Evolutionary conservation across 2,797 vertebrate genomes (phyloP).

Genomic region (Centroberyx gerrardi): DNA sequence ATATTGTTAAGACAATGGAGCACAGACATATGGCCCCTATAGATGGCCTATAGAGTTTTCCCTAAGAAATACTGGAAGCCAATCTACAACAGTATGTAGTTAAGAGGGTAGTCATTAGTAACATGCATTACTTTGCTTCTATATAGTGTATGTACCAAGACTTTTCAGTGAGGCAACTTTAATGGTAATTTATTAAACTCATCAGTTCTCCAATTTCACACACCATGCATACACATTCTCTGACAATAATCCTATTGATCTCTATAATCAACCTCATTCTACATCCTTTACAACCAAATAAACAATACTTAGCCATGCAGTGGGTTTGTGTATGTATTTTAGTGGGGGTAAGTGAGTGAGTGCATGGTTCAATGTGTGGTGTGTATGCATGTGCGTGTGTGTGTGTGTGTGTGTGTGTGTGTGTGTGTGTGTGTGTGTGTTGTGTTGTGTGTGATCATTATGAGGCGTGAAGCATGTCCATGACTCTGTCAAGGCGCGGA

Average conservation of each 20-base stretch:
- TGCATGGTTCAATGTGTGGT: constrained; percentile 30
- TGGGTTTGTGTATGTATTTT: constrained; percentile 45
- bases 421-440: constrained; percentile 24
- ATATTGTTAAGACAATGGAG: constrained; percentile 59
- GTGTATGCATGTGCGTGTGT: constrained; percentile 33
- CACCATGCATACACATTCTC: constrained; percentile 43
- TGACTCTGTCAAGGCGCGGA: constrained; percentile 81
- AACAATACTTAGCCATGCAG: constrained; percentile 81
- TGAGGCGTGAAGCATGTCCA: constrained; percentile 82
- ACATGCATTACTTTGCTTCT: constrained; percentile 44
- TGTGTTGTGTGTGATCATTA: constrained; percentile 64
- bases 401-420: constrained; percentile 31
- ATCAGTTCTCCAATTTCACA: constrained; percentile 51
- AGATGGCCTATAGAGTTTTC: constrained; percentile 23
- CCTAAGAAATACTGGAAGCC: constrained; percentile 17
- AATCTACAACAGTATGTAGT: constrained; percentile 23
- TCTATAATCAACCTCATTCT: constrained; percentile 40
- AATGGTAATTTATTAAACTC: constrained; percentile 4
- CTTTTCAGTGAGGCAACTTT: constrained; percentile 22
- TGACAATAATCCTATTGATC: constrained; percentile 35
- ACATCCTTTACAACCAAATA: constrained; percentile 54
- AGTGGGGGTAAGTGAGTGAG: constrained; percentile 12
- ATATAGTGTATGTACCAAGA: constrained; percentile 13
- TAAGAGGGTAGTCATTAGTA: constrained; percentile 34
- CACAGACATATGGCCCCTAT: constrained; percentile 24